These are phyloP conservation scores for Plotosus lineatus DNA, from an alignment of 2,113 vertebrate genomes.

Conservation along the genomic window DNA sequence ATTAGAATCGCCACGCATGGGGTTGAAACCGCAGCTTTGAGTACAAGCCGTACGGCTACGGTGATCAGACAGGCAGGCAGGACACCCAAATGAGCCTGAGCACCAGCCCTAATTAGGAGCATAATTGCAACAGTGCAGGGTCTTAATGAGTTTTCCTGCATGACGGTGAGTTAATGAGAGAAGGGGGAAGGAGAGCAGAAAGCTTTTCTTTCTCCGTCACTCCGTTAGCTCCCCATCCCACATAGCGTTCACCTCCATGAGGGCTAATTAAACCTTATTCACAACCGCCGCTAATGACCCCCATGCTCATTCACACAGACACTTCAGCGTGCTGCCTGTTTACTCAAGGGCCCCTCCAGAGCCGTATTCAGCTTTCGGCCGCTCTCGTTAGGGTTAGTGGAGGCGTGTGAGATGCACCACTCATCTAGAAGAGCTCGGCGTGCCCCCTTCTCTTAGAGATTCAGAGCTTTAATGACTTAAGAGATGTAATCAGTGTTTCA, in stretches of 20 bases:
- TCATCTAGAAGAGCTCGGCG: conserved; percentile 53
- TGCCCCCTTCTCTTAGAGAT: conserved; percentile 47
- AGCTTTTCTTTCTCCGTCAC: conserved; percentile 57
- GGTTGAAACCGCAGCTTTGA: background rate
- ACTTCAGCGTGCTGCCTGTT: conserved; percentile 70
- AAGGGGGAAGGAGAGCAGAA: conserved; percentile 54
- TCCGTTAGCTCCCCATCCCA: conserved; percentile 47
- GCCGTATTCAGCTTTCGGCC: conserved; percentile 60
- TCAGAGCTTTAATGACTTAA: conserved; percentile 57
- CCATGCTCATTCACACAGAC: conserved; percentile 68
- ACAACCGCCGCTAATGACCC: conserved; percentile 75
- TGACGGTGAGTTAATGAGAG: conserved; percentile 54
- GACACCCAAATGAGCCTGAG: conserved; percentile 61
- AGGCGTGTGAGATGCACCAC: conserved; percentile 52
- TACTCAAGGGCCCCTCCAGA: conserved; percentile 68
- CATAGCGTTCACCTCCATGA: conserved; percentile 37
- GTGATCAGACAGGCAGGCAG: conserved; percentile 51
- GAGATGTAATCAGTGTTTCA: conserved; percentile 46
- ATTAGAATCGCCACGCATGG: conserved; percentile 1
- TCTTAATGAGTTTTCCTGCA: conserved; percentile 72
- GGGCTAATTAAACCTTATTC: conserved; percentile 77
- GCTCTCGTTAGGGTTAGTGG: conserved; percentile 48
- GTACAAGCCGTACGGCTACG: background rate
- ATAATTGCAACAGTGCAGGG: conserved; percentile 62
- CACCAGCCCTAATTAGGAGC: conserved; percentile 66